Base-by-base conservation (phyloP, 2,888 invertebrate species). In the Polietes domitor region DNA sequence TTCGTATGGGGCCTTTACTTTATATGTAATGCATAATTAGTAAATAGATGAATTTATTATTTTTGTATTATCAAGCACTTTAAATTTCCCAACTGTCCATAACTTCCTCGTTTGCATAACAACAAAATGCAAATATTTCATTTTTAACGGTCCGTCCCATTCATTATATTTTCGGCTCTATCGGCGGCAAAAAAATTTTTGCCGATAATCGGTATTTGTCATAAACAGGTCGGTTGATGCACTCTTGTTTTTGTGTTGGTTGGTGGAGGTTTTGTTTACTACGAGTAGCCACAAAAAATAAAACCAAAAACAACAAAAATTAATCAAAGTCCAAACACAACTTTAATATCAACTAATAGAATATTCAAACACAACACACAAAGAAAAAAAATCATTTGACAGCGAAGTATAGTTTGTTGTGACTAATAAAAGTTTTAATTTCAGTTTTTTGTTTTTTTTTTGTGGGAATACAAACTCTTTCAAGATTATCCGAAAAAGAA, bases 161-260 rank as follows among this genome's bases (percentile, higher is more conserved):
- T n/a, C n/a, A 37, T 9, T 7, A 2, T 37, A n/a, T 47, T 47
- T n/a, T 47, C 47, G n/a, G 2, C 12, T 47, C 9, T 37, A 12
- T 47, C 2, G 47, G 15, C n/a, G 12, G n/a, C 9, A 41, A 41
- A 41, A 47, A 47, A 47, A 47, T 41, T 12, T n/a, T n/a, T n/a
- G 41, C n/a, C 7, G 37, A 47, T 47, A n/a, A 47, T 47, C 47
- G n/a, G 12, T 12, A 47, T 15, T 47, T 47, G 7, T n/a, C 47
- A n/a, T 47, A 47, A 47, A 47, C 47, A n/a, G 47, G n/a, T 47
- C 47, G 47, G 47, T 47, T 47, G n/a, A 47, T 47, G 47, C 47
- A 47, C 47, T 47, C n/a, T 12, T 15, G 2, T 2, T 47, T 47
- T 47, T 47, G 7, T 47, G 7, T 47, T 47, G n/a, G 1, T 47